A percentile compares a stretch with the other conserved stretches of the same genome.
phyloP scores from a whole-genome alignment of 1,140 invertebrate genomes.

The Spodoptera frugiperda region DNA sequence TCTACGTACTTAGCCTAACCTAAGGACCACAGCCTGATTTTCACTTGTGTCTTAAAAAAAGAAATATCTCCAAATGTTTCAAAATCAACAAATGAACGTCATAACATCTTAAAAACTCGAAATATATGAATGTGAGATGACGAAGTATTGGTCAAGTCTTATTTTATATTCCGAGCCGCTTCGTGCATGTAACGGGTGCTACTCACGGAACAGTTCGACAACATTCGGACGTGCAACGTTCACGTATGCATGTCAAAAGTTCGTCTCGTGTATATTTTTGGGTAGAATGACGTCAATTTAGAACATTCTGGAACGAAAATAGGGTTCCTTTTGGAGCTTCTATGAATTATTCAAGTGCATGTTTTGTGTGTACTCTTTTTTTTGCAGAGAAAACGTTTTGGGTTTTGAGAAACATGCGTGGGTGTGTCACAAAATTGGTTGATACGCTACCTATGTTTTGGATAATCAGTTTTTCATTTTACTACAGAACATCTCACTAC shows the following conservation, averaged over 20 bases:
- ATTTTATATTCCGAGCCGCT: slow-evolving; percentile 1
- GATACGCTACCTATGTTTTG: too few relatives aligned
- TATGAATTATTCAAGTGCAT: slow-evolving; percentile 1
- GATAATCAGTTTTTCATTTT: too few relatives aligned
- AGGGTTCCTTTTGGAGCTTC: neutral
- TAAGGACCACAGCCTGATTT: too few relatives aligned
- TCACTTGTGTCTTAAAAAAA: too few relatives aligned
- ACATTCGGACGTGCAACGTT: slow-evolving; percentile 3
- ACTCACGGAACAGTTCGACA: slow-evolving; percentile 7
- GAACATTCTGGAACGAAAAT: neutral
- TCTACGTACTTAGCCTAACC: too few relatives aligned
- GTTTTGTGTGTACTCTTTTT: too few relatives aligned
- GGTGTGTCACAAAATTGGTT: neutral
- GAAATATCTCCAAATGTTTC: too few relatives aligned
- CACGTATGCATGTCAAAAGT: slow-evolving; percentile 29
- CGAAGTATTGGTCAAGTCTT: neutral
- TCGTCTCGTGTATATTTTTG: slow-evolving; percentile 16
- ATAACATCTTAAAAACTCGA: neutral
- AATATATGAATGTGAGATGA: neutral
- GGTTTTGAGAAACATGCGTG: neutral
- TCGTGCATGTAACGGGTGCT: slow-evolving; percentile 17
- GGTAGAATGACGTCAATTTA: slow-evolving; percentile 12
- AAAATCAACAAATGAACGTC: too few relatives aligned
- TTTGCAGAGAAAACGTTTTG: too few relatives aligned
- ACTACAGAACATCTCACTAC: too few relatives aligned